phyloP scores from a whole-genome alignment of 2,113 vertebrate species.

The Notarius lentiginosus region DNA sequence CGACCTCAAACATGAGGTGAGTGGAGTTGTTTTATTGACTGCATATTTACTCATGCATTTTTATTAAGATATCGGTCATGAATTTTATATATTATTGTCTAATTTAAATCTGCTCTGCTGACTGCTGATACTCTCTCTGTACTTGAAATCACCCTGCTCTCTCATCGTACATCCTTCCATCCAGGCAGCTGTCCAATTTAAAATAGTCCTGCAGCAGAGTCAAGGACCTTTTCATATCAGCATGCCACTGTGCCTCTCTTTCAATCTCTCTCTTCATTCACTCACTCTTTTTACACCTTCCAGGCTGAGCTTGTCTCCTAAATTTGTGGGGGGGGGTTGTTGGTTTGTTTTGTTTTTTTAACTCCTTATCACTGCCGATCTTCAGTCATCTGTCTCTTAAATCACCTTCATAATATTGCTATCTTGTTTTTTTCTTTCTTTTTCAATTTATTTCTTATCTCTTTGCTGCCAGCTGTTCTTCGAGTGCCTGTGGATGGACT shows the following conservation, averaged over 20 bases:
- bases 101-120: not conserved
- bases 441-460: not conserved
- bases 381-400: not conserved
- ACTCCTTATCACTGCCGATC: not conserved
- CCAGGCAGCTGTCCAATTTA: not conserved
- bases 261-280: not conserved
- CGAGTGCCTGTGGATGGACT: not conserved
- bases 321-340: not conserved
- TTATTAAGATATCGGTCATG: not conserved
- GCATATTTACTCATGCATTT: not conserved
- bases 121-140: not conserved
- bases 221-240: slow-evolving; percentile 8
- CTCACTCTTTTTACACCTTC: not conserved
- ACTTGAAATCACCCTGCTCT: not conserved
- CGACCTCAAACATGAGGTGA: slow-evolving; percentile 96
- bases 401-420: not conserved
- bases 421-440: not conserved
- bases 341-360: not conserved
- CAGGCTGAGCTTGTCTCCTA: not conserved
- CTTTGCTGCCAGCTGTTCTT: not conserved
- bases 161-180: not conserved
- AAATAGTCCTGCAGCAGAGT: not conserved
- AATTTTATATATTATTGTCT: not conserved
- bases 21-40: slow-evolving; percentile 37
- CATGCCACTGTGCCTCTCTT: not conserved